Base-by-base conservation (phyloP, 2,113 vertebrate species). In the Rhea americana region DNA sequence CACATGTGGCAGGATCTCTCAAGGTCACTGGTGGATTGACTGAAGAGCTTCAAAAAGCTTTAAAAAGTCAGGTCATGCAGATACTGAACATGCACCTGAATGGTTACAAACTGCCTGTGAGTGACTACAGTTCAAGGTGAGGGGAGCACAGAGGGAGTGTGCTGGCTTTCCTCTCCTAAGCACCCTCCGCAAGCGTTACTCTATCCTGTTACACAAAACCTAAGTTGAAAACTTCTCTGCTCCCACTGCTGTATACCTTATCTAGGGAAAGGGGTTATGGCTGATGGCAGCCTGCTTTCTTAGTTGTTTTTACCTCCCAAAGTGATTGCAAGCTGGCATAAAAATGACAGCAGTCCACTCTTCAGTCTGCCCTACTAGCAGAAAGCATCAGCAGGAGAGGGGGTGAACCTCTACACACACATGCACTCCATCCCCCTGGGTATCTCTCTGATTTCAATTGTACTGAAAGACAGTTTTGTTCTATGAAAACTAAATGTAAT, bases 21-120 rank as follows among this genome's bases (percentile, higher is more conserved):
- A 94, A 94, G 82, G 93, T 92, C 94, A 71, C 72, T 58, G 5
- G 56, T 35, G 77, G 92, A 81, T 82, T 85, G 90, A 84, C 70
- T 72, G 66, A 76, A 93, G 77, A 87, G 63, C 65, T 92, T 80
- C 74, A 70, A 55, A 82, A 80, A 86, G 51, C 73, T 89, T 89
- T 86, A 37, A 85, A 37, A 85, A 67, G 67, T 70, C 68, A 76
- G 87, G 70, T 41, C 24, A 30, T 79, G 76, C 65, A 82, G 66
- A 61, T n/a, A 76, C 16, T 51, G 74, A 89, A 61, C 81, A 87
- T 25, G 19, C 88, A 74, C 43, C 41, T 28, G 14, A 80, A 71
- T 11, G 22, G 59, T 62, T 82, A 47, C 86, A 79, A 90, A 82
- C 61, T 76, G 76, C 72, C 70, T 13, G 11, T 35, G 20, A 91